These are phyloP conservation scores for Caenorhabditis drosophilae DNA, from an alignment of 2,888 invertebrate species.

Conservation along the genomic window DNA sequence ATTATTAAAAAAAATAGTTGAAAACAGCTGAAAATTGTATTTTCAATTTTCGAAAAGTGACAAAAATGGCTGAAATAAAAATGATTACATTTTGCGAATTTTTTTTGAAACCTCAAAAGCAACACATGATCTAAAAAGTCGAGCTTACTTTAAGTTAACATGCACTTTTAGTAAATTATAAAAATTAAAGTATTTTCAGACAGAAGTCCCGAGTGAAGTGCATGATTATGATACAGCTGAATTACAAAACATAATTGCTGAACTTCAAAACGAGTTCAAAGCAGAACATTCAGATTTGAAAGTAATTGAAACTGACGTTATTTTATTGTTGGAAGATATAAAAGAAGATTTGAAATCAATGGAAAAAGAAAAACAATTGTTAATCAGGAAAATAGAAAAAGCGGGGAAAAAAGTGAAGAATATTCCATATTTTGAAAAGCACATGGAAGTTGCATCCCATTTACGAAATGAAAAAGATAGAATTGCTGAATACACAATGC, in stretches of 20 bases:
- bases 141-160: too few relatives aligned
- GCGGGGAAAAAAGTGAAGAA: slow-evolving; percentile 68
- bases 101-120: too few relatives aligned
- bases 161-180: too few relatives aligned
- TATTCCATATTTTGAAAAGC: slow-evolving; percentile 57
- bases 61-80: too few relatives aligned
- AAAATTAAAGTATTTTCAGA: slow-evolving; percentile 11
- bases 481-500: slow-evolving; percentile 74
- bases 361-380: slow-evolving; percentile 78
- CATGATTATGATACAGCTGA: slow-evolving; percentile 80
- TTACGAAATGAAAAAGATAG: slow-evolving; percentile 75
- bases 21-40: too few relatives aligned
- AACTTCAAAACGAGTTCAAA: slow-evolving; percentile 82
- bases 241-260: slow-evolving; percentile 77
- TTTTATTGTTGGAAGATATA: slow-evolving; percentile 81
- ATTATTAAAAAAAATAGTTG: too few relatives aligned
- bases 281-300: slow-evolving; percentile 70
- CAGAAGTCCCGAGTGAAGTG: slow-evolving; percentile 67
- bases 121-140: too few relatives aligned
- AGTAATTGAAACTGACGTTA: slow-evolving; percentile 71
- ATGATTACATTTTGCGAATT: too few relatives aligned
- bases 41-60: too few relatives aligned
- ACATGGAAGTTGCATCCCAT: slow-evolving; percentile 73
- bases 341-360: slow-evolving; percentile 79
- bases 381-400: slow-evolving; percentile 75